Evolutionary conservation across 2,888 invertebrate genomes (phyloP).

Genomic region (Drosophila nr. fundita): DNA sequence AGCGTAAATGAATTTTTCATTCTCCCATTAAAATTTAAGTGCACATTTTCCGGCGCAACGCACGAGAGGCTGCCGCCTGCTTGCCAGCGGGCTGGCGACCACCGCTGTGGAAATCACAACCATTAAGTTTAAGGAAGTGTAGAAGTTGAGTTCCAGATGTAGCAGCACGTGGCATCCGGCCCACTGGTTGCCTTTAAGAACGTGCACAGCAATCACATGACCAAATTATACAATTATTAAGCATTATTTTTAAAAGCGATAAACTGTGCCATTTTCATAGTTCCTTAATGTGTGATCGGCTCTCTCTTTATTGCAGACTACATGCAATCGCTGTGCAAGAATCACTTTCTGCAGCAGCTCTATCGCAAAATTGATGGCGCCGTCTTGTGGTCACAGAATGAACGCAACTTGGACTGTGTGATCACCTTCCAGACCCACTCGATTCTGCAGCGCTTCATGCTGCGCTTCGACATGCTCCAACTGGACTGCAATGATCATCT

Average conservation of each 20-base stretch:
- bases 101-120: slow-evolving; percentile 55
- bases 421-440: slow-evolving; percentile 98
- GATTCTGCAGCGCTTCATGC: slow-evolving; percentile 96
- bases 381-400: slow-evolving; percentile 95
- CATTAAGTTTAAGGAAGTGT: slow-evolving; percentile 72
- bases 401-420: slow-evolving; percentile 95
- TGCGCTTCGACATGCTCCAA: slow-evolving; percentile 95
- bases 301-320: slow-evolving; percentile 88
- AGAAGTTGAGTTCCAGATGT: slow-evolving; percentile 43
- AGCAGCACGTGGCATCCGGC: slow-evolving; percentile 26
- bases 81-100: slow-evolving; percentile 2
- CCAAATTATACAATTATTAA: slow-evolving; percentile 43
- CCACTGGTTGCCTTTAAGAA: slow-evolving; percentile 3
- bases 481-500: slow-evolving; percentile 97
- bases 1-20: slow-evolving; percentile 82
- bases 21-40: slow-evolving; percentile 80
- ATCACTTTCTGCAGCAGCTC: slow-evolving; percentile 94
- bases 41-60: slow-evolving; percentile 79
- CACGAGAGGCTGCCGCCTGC: slow-evolving; percentile 57
- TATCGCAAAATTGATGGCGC: slow-evolving; percentile 97
- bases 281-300: slow-evolving; percentile 10
- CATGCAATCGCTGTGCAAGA: slow-evolving; percentile 95
- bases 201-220: slow-evolving; percentile 20
- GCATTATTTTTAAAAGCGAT: slow-evolving; percentile 20
- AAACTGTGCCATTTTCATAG: neutral